Base-by-base conservation (phyloP, 30 jellyfish, hydroid and myxozoan species). In the Morbakka virulenta region DNA sequence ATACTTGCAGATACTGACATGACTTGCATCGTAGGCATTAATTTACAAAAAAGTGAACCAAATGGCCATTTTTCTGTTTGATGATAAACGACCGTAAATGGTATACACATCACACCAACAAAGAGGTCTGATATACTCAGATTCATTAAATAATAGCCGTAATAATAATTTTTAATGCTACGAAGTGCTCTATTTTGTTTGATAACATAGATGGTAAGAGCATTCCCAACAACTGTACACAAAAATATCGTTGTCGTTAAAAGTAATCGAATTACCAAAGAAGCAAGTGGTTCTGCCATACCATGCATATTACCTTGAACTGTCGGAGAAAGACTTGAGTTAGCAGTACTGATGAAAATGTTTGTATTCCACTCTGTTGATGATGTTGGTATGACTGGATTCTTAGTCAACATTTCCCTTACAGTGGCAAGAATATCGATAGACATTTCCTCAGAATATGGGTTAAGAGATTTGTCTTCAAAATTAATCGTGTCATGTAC, bases 1-100 rank as follows among this genome's bases (percentile, higher is more conserved):
- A 84, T 84, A 64, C 95, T 76, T 12, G 95, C 95, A n/a, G 95
- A 84, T 0, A 84, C 95, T 2, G 88, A 53, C 57, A 76, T 66
- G 2, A 84, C 85, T 52, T 84, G 95, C 49, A 47, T 84, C 24
- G 89, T 35, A 0, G 95, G 95, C 89, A 84, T 76, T 2, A 74
- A 64, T 62, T 75, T 74, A 77, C 95, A 84, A 74, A 84, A 65
- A 0, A 84, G 27, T 31, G 73, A 65, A 12, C 95, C 95, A 61
- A 84, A 84, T 13, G 70, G 36, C 95, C 95, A 84, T 35, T 32
- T 51, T 24, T 67, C 52, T 47, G 84, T 84, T 34, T 84, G 78
- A 83, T 74, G 67, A 65, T 84, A 84, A 2, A 84, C 57, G 35
- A 84, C 87, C 13, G 95, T 84, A 53, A 84, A 74, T 20, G 95